These are phyloP conservation scores for Nycticebus coucang DNA, from an alignment of 2,113 vertebrate species.

Conservation along the genomic window DNA sequence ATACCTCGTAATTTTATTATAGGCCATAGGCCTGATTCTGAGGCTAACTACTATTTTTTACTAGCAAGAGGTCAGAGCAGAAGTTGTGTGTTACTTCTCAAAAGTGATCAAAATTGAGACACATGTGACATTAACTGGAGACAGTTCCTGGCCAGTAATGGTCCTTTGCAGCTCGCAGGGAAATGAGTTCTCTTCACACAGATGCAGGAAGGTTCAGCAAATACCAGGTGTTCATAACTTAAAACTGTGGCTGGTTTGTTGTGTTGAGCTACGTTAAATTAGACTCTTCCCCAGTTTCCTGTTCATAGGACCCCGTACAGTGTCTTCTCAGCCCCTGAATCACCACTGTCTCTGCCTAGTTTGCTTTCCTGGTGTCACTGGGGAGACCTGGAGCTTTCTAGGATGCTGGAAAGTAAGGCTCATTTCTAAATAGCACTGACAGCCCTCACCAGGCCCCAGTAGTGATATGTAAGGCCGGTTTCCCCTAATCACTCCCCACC, in stretches of 20 bases:
- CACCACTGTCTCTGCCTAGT: neutral
- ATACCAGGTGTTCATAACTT: accelerated
- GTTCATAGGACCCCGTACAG: neutral
- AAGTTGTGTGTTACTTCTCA: conserved; percentile 70
- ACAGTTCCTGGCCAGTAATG: neutral
- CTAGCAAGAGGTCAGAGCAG: conserved; percentile 63
- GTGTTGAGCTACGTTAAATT: neutral
- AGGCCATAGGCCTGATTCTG: conserved; percentile 65
- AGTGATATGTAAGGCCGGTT: neutral
- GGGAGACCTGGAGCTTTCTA: conserved; percentile 55
- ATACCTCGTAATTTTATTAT: conserved; percentile 75
- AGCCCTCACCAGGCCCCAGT: neutral
- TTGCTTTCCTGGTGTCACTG: neutral
- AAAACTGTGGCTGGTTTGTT: neutral
- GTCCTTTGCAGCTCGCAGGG: neutral
- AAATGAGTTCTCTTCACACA: neutral
- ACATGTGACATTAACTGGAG: neutral
- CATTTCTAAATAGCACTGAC: neutral
- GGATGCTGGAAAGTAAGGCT: conserved; percentile 49
- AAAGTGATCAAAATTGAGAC: conserved; percentile 74
- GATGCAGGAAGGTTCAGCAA: neutral
- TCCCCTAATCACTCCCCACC: neutral
- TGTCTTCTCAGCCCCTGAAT: neutral
- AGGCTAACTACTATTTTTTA: conserved; percentile 63
- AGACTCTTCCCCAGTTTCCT: neutral